A percentile compares a stretch with the other conserved stretches of the same genome.
Conservation (phyloP, 2,888 invertebrate species). For the Furcula furcula region DNA sequence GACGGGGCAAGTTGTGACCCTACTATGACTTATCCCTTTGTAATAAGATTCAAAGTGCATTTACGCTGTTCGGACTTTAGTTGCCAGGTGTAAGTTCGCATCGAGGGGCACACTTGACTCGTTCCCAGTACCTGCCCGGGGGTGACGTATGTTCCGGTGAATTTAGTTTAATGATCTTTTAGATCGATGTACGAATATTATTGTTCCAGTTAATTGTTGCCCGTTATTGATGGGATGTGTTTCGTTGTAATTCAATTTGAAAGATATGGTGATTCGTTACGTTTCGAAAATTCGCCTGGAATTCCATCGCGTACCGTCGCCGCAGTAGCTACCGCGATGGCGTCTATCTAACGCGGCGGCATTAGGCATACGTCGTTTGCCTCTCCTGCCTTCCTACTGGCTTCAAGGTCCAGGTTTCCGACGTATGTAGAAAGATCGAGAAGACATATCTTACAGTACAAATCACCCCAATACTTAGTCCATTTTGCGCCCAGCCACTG, state of each 20-base stretch:
- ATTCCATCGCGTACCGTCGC: no score
- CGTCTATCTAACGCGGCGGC: no score
- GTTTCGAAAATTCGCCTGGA: no score
- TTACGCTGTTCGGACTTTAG: not conserved
- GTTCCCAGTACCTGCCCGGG: constrained; percentile 51
- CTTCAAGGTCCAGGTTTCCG: no score
- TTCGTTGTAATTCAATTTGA: constrained; percentile 3
- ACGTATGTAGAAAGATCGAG: no score
- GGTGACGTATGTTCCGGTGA: constrained; percentile 47
- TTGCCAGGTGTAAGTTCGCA: constrained; percentile 20
- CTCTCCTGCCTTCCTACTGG: no score
- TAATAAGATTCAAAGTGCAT: not conserved
- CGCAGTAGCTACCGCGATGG: no score
- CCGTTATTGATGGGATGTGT: constrained; percentile 11
- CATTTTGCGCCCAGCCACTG: no score
- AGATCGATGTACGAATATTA: constrained; percentile 46
- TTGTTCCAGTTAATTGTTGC: constrained; percentile 31
- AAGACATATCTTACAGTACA: no score
- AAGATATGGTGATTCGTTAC: not conserved
- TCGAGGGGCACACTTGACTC: constrained; percentile 53
- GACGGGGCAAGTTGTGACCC: not conserved
- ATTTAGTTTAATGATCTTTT: constrained; percentile 61
- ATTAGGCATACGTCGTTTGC: no score
- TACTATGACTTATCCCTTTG: not conserved
- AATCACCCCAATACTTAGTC: no score